phyloP scores from a whole-genome alignment of 1,140 invertebrate genomes.

The Meteorus sp. region DNA sequence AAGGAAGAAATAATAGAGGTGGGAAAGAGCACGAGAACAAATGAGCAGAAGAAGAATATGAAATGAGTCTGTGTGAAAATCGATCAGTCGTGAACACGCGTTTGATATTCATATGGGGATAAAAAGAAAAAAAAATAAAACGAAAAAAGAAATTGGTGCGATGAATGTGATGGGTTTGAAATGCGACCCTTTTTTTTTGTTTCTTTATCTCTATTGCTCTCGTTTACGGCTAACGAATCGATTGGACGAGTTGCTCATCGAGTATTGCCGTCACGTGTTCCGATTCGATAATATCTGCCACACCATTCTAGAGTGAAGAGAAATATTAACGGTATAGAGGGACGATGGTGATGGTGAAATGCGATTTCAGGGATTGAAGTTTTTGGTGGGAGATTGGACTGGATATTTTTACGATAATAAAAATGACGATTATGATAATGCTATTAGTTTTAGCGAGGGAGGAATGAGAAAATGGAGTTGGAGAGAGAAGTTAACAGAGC shows the following conservation, averaged over 20 bases:
- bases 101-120: not conserved
- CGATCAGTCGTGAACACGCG: not conserved
- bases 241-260: conserved; percentile 4
- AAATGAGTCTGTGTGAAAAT: not conserved
- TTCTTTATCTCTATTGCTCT: too few relatives aligned
- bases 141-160: not conserved
- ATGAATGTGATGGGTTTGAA: too few relatives aligned
- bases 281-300: conserved; percentile 15
- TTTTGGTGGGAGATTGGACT: too few relatives aligned
- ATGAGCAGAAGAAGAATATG: not conserved
- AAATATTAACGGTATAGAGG: not conserved
- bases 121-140: not conserved
- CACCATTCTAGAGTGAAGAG: not conserved
- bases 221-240: conserved; percentile 17
- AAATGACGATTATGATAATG: not conserved
- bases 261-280: conserved; percentile 10
- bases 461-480: too few relatives aligned
- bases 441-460: not conserved
- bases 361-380: conserved; percentile 5
- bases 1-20: too few relatives aligned
- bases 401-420: too few relatives aligned
- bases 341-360: not conserved
- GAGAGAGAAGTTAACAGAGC: too few relatives aligned
- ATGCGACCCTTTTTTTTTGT: too few relatives aligned
- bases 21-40: not conserved